Percentiles rank a stretch among this genome's conserved stretches.
phyloP scores from a whole-genome alignment of 2,113 vertebrate genomes.

The Passer montanus region DNA sequence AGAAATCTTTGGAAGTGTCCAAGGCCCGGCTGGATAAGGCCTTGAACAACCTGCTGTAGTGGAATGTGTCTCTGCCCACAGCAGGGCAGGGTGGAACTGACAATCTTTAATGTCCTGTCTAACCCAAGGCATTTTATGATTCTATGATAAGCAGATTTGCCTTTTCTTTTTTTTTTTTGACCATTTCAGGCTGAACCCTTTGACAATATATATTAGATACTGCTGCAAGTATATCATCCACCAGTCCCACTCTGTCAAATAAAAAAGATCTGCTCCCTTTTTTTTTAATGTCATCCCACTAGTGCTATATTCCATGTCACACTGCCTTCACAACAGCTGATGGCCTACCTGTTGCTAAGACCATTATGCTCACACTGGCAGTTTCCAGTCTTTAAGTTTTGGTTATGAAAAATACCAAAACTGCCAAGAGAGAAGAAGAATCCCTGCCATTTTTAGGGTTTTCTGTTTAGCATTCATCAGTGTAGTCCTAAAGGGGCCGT shows the following conservation, averaged over 20 bases:
- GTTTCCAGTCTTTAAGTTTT: neutral
- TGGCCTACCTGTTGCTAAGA: accelerated
- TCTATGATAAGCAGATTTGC: neutral
- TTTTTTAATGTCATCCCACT: neutral
- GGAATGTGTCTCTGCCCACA: neutral
- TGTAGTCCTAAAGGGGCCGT: neutral
- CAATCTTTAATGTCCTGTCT: neutral
- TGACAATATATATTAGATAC: neutral
- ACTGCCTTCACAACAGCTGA: neutral
- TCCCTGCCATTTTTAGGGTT: accelerated
- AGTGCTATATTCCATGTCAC: neutral
- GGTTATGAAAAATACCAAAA: neutral
- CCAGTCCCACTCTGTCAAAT: neutral
- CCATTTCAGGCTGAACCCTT: neutral
- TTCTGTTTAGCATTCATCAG: neutral
- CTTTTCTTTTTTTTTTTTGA: neutral
- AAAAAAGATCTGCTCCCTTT: neutral
- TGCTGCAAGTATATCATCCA: neutral
- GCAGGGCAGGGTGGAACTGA: neutral
- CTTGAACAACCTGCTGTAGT: neutral
- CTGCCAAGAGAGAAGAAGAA: neutral
- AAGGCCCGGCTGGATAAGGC: neutral
- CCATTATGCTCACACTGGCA: neutral
- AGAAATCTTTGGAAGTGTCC: neutral
- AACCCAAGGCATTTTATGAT: neutral